Base-by-base conservation (phyloP, 1,140 invertebrate genomes). In the Papilio xuthus region DNA sequence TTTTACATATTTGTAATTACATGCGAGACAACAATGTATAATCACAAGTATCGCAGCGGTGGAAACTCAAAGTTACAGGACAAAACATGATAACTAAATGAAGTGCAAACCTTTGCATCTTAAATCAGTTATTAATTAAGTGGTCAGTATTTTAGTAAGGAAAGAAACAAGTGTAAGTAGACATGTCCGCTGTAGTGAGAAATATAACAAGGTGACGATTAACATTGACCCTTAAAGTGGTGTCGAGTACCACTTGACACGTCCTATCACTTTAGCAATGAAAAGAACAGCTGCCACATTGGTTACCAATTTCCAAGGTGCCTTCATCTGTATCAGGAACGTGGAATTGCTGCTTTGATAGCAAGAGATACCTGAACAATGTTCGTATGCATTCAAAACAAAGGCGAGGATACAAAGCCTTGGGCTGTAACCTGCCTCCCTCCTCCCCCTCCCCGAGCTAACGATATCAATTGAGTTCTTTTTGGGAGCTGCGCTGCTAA, bases 401-500 rank as follows among this genome's bases (percentile, higher is more conserved):
- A 37, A 6, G 2, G 32, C 32, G 32, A 37, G 32, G 32, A 37
- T 37, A 7, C 2, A 7, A 37, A 37, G 60, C 23, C 60, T 32
- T 12, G 60, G 23, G 23, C 23, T 26, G 60, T 53, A 53, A 53
- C 50, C 18, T 20, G 4, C 50, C 50, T 44, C 42, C 42, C 42
- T 10, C 12, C 42, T 44, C 18, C 37, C 37, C 32, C 4, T 32
- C 32, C 32, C 69, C 12, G 37, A 20, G 71, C 41, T 73, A 72
- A 72, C 41, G 42, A 73, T 18, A 73, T 73, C 71, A 73, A 73
- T 73, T 73, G 10, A 70, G 69, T 41, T 42, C 37, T 73, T 73
- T 44, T 26, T 73, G 41, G 7, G n/a, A 4, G 0, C 42, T 10
- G 53, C 56, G 20, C 8, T 28, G 12, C 60, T 10, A 70, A 42